Evolutionary conservation across 2,888 invertebrate species (phyloP), one percentile per base, ranked within the genome.

Genomic region (Drosophila longiperda): DNA sequence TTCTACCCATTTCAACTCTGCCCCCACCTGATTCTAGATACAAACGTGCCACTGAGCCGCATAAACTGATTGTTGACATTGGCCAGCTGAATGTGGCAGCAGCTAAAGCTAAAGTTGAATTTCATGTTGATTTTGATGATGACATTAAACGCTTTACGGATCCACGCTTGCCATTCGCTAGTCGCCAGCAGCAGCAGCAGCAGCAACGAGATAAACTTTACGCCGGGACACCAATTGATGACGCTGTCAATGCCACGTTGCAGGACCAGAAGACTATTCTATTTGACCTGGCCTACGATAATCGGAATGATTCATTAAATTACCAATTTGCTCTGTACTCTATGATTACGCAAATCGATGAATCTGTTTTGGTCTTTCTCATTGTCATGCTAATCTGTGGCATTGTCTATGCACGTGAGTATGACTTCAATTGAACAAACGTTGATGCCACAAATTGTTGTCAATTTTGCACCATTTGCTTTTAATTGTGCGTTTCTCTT

Each of bases 371-470:
- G 64, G 90, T 90, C 33, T 87, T 93, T 48, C 82, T 93, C 62
- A 93, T 74, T 76, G 92, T 93, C 57, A 92, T 95, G 82, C 93
- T 94, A 68, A 88, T 94, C 54, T 93, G 94, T 60, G 93, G 94
- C n/a, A 85, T 94, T 55, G 92, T 94, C 45, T 95, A 95, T 82
- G 92, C 93, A 40, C 94, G 95, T 95, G 84, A 94, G 95, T 94
- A 84, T 12, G 4, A 3, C 20, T 20, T 26, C 32, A 65, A 4
- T 20, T 34, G 38, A 5, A 17, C 55, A 8, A 45, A 29, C 54
- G 32, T 40, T 32, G 40, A 20, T 40, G 57, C 26, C 36, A 49
- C 60, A 62, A 76, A 61, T 59, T 73, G 60, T 45, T 59, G 8
- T 9, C 40, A 49, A 57, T 62, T 55, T 12, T 38, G 54, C 36